phyloP scores from a whole-genome alignment of 2,888 invertebrate genomes.

The Nymphalis polychloros region DNA sequence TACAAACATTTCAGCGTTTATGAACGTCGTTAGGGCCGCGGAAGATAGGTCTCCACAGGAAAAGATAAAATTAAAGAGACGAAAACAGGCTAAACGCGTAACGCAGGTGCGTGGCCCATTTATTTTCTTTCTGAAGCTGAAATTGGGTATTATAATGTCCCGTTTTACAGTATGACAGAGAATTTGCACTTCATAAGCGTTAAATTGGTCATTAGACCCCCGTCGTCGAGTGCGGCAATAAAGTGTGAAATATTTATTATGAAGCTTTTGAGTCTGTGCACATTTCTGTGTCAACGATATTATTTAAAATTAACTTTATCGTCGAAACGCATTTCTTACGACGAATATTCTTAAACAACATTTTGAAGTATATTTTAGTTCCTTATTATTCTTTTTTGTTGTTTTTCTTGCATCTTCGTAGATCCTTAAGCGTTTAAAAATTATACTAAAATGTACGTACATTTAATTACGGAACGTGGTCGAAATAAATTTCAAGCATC shows the following conservation, averaged over 20 bases:
- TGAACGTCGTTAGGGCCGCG: slow-evolving; percentile 39
- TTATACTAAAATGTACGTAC: slow-evolving; percentile 11
- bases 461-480: slow-evolving; percentile 18
- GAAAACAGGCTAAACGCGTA: slow-evolving; percentile 34
- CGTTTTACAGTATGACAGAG: slow-evolving; percentile 73
- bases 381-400: not conserved
- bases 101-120: slow-evolving; percentile 52
- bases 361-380: not conserved
- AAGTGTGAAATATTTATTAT: slow-evolving; percentile 71
- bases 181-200: slow-evolving; percentile 80
- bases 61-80: slow-evolving; percentile 49
- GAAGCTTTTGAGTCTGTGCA: slow-evolving; percentile 47
- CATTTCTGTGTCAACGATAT: slow-evolving; percentile 20
- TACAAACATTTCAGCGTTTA: slow-evolving; percentile 19
- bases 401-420: not conserved
- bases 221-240: slow-evolving; percentile 56
- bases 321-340: slow-evolving; percentile 2
- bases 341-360: not conserved
- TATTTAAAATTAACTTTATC: slow-evolving; percentile 20
- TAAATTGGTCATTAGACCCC: slow-evolving; percentile 72
- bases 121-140: slow-evolving; percentile 72
- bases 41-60: slow-evolving; percentile 39
- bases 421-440: slow-evolving; percentile 1
- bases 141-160: slow-evolving; percentile 77
- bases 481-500: slow-evolving; percentile 21